Percentiles rank a stretch among this genome's conserved stretches.
Evolutionary conservation across 2,113 vertebrate genomes (phyloP).

Genomic region (Acanthisitta chloris): DNA sequence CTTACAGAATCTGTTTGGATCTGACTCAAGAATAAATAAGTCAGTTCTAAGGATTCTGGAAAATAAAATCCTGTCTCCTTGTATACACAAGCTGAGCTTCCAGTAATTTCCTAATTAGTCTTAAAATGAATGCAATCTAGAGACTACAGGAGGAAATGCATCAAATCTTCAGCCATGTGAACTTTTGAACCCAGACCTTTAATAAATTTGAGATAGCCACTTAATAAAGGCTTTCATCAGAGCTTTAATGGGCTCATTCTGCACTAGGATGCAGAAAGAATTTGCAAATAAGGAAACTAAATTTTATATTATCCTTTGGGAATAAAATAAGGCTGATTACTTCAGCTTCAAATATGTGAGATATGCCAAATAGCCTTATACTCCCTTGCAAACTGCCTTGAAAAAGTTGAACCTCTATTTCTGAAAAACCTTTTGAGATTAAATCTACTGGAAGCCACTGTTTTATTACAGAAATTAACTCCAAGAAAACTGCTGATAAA

Average conservation of each 20-base stretch:
- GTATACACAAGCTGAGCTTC: not conserved
- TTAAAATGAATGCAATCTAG: not conserved
- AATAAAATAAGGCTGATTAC: not conserved
- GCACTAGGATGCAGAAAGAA: not conserved
- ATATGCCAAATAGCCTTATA: not conserved
- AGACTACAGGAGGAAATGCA: not conserved
- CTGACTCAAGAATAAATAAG: not conserved
- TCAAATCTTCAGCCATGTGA: not conserved
- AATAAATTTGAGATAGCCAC: not conserved
- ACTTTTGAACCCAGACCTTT: not conserved
- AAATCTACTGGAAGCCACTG: not conserved
- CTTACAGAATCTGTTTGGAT: not conserved
- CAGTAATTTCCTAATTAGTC: not conserved
- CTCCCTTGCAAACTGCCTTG: fast-evolving
- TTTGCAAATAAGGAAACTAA: not conserved
- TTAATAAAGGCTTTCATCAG: not conserved
- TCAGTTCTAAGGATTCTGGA: not conserved
- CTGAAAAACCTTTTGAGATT: not conserved
- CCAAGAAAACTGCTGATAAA: not conserved
- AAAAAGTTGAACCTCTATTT: not conserved
- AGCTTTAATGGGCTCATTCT: not conserved
- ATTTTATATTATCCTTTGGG: not conserved
- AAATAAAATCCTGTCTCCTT: not conserved
- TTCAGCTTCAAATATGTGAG: not conserved
- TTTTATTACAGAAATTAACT: not conserved